These are phyloP conservation scores for Thymelicus lineola DNA, from an alignment of 2,888 invertebrate genomes.

Conservation along the genomic window DNA sequence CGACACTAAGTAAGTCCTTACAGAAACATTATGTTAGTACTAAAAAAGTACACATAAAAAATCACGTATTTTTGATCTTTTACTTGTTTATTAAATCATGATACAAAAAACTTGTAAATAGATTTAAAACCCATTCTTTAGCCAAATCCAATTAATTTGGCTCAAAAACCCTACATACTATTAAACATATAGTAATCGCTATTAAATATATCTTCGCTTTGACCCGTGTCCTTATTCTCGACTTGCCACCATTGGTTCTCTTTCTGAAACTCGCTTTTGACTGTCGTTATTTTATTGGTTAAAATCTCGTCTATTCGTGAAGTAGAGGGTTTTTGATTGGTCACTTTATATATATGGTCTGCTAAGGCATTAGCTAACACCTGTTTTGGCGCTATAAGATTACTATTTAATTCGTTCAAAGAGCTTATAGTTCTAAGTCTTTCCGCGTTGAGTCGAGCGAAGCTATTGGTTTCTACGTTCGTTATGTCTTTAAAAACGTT, in stretches of 20 bases:
- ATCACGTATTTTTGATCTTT: no score
- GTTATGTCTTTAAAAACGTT: slow-evolving; percentile 69
- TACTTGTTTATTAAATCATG: no score
- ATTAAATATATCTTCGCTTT: slow-evolving; percentile 61
- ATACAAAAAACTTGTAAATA: neutral
- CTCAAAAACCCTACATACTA: slow-evolving; percentile 45
- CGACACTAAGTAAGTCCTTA: no score
- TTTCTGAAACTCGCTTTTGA: slow-evolving; percentile 55
- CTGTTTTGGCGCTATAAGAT: slow-evolving; percentile 75
- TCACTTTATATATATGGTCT: slow-evolving; percentile 82
- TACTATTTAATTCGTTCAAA: slow-evolving; percentile 63
- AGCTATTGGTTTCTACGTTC: slow-evolving; percentile 70
- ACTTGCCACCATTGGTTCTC: slow-evolving; percentile 76
- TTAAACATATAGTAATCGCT: slow-evolving; percentile 71
- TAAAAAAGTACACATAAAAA: no score
- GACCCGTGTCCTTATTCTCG: slow-evolving; percentile 63
- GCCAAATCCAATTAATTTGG: neutral
- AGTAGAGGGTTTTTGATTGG: slow-evolving; percentile 81
- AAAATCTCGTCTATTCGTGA: slow-evolving; percentile 77
- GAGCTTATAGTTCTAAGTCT: slow-evolving; percentile 69
- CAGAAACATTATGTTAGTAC: no score
- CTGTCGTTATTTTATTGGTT: slow-evolving; percentile 70
- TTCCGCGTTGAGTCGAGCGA: slow-evolving; percentile 77
- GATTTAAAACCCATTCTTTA: neutral
- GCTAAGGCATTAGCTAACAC: slow-evolving; percentile 76